A percentile compares a stretch with the other conserved stretches of the same genome.
Conservation (phyloP, 1,140 invertebrate species). For the Penaeus vannamei region DNA sequence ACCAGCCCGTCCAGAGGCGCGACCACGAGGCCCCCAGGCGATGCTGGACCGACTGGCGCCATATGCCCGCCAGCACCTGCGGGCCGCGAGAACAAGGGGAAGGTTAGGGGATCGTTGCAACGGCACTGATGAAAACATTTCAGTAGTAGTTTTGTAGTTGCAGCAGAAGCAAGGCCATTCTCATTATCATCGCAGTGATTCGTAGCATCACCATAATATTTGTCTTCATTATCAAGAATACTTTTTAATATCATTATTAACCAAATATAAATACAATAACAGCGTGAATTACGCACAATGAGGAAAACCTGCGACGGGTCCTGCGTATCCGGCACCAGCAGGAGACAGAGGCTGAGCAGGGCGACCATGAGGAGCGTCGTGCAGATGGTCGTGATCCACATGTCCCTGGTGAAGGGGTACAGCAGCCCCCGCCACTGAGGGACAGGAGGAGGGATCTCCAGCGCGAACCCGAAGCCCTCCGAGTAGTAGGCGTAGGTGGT, state of each 20-base stretch:
- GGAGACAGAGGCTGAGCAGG: slow-evolving; percentile 32
- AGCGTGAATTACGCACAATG: slow-evolving; percentile 36
- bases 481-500: slow-evolving; percentile 51
- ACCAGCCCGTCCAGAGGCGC: slow-evolving; percentile 42
- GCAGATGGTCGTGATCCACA: slow-evolving; percentile 44
- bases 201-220: no score
- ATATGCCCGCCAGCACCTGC: slow-evolving; percentile 46
- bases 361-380: slow-evolving; percentile 32
- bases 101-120: not conserved
- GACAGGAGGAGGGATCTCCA: slow-evolving; percentile 41
- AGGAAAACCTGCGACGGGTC: slow-evolving; percentile 38
- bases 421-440: slow-evolving; percentile 55
- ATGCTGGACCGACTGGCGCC: slow-evolving; percentile 31
- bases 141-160: no score
- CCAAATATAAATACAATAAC: not conserved
- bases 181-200: no score
- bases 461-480: slow-evolving; percentile 49
- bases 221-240: no score
- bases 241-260: no score
- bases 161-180: no score
- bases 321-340: slow-evolving; percentile 32
- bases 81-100: not conserved
- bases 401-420: slow-evolving; percentile 47
- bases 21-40: slow-evolving; percentile 32
- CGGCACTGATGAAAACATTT: no score